A percentile compares a stretch with the other conserved stretches of the same genome.
These are phyloP conservation scores for Echinarachnius parma DNA, from an alignment of 53 echinoderm and acorn worm genomes.

Conservation along the genomic window DNA sequence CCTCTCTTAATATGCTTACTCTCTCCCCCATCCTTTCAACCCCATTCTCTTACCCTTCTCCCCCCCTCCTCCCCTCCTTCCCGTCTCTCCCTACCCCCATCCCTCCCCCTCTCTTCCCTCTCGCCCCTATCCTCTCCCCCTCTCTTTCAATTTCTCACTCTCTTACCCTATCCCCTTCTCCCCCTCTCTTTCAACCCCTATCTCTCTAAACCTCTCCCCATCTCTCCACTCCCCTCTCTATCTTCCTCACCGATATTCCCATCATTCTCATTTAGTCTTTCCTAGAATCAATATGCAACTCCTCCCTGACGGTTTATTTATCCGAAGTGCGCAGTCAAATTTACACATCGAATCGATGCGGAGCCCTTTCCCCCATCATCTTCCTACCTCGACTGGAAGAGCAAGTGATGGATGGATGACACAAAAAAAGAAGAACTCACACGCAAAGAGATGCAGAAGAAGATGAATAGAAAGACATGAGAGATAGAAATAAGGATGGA, in stretches of 20 bases:
- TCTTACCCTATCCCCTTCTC: too few relatives aligned
- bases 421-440: too few relatives aligned
- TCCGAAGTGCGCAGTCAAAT: constrained; percentile 42
- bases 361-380: constrained; percentile 23
- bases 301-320: constrained; percentile 20
- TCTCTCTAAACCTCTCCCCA: neutral
- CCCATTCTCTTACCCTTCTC: neutral
- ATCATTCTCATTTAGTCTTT: neutral
- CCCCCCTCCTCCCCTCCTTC: neutral
- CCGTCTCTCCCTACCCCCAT: too few relatives aligned
- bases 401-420: too few relatives aligned
- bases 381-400: too few relatives aligned
- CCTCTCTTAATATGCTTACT: neutral
- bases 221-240: neutral
- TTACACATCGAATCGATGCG: constrained; percentile 31
- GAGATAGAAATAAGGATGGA: too few relatives aligned
- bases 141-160: too few relatives aligned
- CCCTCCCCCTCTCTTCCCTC: neutral
- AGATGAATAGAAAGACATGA: too few relatives aligned
- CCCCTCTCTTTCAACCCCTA: too few relatives aligned
- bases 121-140: neutral
- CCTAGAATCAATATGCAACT: neutral
- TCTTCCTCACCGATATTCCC: neutral
- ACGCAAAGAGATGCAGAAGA: too few relatives aligned
- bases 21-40: neutral